Conservation (phyloP, 2,113 vertebrate genomes). For the Otocyon megalotis region DNA sequence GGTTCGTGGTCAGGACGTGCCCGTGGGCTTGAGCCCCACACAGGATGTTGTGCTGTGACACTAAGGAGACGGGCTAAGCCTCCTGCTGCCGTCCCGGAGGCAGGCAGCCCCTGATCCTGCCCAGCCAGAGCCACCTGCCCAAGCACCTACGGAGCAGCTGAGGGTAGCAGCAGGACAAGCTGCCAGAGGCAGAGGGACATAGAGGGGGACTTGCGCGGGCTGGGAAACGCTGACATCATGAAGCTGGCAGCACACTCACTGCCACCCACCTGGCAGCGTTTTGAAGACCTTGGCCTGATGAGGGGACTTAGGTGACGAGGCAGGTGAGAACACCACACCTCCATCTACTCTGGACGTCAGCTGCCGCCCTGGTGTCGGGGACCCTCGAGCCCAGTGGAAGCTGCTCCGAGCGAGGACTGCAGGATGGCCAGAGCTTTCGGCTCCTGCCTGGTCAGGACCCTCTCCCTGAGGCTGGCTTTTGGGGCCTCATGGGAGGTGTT, state of each 20-base stretch:
- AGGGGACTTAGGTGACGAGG: no score
- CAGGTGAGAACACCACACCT: no score
- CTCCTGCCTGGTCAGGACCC: neutral
- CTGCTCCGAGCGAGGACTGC: no score
- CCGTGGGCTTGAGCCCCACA: neutral
- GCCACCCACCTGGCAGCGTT: no score
- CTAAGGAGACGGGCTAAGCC: neutral
- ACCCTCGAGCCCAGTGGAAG: no score
- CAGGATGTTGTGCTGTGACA: neutral
- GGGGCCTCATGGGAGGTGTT: no score
- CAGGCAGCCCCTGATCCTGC: accelerated
- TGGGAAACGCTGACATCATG: neutral
- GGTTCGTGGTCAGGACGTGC: neutral
- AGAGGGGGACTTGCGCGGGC: accelerated
- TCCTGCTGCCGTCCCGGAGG: accelerated
- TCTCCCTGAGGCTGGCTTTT: neutral
- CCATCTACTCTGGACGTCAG: no score
- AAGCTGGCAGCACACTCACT: neutral
- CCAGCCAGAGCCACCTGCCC: neutral
- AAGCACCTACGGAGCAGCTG: accelerated
- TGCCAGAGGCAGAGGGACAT: neutral
- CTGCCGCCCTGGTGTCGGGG: no score
- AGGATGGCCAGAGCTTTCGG: no score
- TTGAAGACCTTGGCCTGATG: no score
- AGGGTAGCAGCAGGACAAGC: neutral